Evolutionary conservation across 2,888 invertebrate species (phyloP), one percentile per base, ranked within the genome.

Genomic region (Agrochola circellaris): DNA sequence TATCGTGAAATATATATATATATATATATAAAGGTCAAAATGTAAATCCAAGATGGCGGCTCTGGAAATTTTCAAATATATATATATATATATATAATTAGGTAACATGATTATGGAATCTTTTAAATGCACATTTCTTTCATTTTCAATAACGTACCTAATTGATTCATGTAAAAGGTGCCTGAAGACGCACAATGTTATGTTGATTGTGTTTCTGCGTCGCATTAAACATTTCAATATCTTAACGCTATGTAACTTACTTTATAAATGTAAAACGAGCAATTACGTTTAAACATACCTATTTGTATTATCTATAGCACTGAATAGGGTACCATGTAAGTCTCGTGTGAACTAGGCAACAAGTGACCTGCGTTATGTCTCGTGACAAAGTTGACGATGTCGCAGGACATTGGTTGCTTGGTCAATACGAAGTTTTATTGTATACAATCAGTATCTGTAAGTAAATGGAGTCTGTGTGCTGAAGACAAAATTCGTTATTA

Each of bases 391-490:
- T 56, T 26, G 7, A n/a, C 30, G 13, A n/a, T 48, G 38, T 61
- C 38, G 56, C 61, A 34, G 45, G 38, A 30, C 54, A 45, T 62
- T 56, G 17, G 38, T 54, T 45, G 79, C 68, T 38, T 56, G 20
- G n/a, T 30, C 26, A 30, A 56, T 9, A 65, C 51, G 76, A 56
- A 60, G 34, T 60, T 77, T 77, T 69, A 74, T 77, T 75, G 79
- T 78, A 62, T 68, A 67, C 76, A 68, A 85, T 73, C 83, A 66
- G 67, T 82, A 84, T 82, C 70, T 77, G 56, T 87, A 60, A 84
- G 76, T 67, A 66, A 81, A 76, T 77, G 61, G 79, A 80, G 56
- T 73, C 65, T 70, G 64, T 83, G 85, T 85, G 83, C 70, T 81
- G 66, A 76, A 76, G 34, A 75, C 73, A 75, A 79, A 75, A 78